Conservation (phyloP, 1,140 invertebrate species). For the Choristoneura fumiferana region DNA sequence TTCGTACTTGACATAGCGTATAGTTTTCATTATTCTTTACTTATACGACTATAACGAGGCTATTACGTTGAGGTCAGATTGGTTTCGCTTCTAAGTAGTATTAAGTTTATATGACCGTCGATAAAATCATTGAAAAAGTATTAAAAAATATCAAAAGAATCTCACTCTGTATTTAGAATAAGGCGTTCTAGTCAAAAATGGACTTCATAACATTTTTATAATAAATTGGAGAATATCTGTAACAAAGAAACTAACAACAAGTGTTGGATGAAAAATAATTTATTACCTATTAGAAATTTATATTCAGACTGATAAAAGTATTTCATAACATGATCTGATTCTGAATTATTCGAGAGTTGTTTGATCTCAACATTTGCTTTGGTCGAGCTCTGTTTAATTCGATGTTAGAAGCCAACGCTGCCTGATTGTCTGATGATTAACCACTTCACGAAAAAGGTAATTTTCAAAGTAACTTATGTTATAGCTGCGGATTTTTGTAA, state of each 20-base stretch:
- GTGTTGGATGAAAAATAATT: slow-evolving; percentile 5
- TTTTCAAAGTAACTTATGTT: no score
- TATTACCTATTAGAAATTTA: background rate
- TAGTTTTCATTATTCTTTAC: background rate
- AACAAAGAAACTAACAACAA: slow-evolving; percentile 13
- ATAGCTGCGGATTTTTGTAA: no score
- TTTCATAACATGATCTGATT: background rate
- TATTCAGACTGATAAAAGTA: slow-evolving; percentile 8
- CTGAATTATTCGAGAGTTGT: background rate
- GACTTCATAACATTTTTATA: slow-evolving; percentile 46
- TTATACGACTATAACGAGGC: slow-evolving; percentile 38
- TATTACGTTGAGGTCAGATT: slow-evolving; percentile 32
- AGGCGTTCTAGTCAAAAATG: slow-evolving; percentile 76
- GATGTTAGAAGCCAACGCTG: no score
- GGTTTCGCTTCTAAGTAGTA: slow-evolving; percentile 37
- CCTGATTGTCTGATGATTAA: no score
- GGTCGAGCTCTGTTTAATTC: no score
- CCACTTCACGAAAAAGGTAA: no score
- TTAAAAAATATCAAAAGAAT: slow-evolving; percentile 68
- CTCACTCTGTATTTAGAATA: slow-evolving; percentile 73
- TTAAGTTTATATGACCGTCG: slow-evolving; percentile 47
- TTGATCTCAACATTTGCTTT: slow-evolving; percentile 6
- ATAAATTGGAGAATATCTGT: slow-evolving; percentile 11
- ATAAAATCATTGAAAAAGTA: slow-evolving; percentile 54
- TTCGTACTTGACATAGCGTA: slow-evolving; percentile 21